A percentile compares a stretch with the other conserved stretches of the same genome.
Conservation (phyloP, 2,113 vertebrate species). For the Amia ocellicauda region DNA sequence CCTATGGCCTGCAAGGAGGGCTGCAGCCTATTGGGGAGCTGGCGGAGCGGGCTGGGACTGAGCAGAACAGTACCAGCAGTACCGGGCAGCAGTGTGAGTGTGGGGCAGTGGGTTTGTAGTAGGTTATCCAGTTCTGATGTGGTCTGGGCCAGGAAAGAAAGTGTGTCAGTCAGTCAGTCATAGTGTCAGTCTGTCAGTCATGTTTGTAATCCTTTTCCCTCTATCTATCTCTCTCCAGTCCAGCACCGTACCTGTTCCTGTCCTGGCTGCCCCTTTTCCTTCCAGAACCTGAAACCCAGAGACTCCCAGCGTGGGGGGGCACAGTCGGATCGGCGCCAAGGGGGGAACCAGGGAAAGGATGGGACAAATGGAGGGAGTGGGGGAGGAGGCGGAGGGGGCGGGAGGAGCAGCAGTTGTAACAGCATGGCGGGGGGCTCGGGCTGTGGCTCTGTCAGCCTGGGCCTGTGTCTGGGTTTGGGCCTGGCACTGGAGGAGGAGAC, state of each 20-base stretch:
- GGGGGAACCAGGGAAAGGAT: no score
- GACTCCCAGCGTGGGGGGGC: conserved; percentile 8
- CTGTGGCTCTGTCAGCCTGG: conserved; percentile 27
- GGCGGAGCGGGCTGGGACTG: conserved; percentile 15
- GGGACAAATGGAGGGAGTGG: no score
- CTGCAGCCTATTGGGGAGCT: conserved; percentile 7
- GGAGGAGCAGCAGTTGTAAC: no score
- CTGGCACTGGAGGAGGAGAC: conserved; percentile 40
- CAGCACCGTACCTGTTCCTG: conserved; percentile 57
- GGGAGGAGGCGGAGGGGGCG: no score
- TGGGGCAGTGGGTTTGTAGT: no score
- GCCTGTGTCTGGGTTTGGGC: conserved; percentile 39
- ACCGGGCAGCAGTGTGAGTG: conserved; percentile 37
- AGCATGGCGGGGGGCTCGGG: conserved; percentile 23
- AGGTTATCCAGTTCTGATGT: no score
- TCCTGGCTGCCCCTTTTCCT: conserved; percentile 61
- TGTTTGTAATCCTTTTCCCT: no score
- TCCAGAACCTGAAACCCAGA: conserved; percentile 49
- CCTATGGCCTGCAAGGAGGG: neutral
- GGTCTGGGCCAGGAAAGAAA: conserved; percentile 25
- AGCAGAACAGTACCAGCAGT: conserved; percentile 21
- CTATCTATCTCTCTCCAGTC: conserved; percentile 34
- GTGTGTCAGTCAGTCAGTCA: no score
- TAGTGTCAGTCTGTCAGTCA: no score
- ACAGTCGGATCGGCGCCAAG: no score